Evolutionary conservation across 2,888 invertebrate species (phyloP), one percentile per base, ranked within the genome.

Genomic region (Heteromyza rotundicornis): DNA sequence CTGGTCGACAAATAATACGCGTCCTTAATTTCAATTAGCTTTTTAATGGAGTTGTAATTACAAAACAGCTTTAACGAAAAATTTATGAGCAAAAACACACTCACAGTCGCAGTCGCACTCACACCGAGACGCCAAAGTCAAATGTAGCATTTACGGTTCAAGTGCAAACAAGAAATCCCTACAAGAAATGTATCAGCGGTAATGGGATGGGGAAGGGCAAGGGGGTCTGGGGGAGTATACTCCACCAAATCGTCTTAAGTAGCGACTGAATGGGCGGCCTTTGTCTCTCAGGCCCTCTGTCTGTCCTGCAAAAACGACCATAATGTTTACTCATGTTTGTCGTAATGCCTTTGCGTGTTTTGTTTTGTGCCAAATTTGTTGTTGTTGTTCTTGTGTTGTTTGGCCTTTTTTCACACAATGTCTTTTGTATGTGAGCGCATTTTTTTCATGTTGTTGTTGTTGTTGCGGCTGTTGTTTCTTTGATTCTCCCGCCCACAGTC

Each of bases 11-110:
- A 47, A 17, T 47, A 47, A 47, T 47, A 47, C 17, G 14, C 17
- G 7, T 47, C 47, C 47, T 47, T 47, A 3, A 47, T 47, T 47
- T 47, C 47, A 47, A 47, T 47, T 47, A 12, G 20, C 47, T 22
- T 64, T 64, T 65, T 66, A 68, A 68, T 68, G 66, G 66, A 64
- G 62, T 57, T 61, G 64, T 68, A 68, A 68, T 68, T 68, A 66
- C 66, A 63, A 68, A 68, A 63, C 61, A 64, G 63, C 63, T 64
- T 64, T 36, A 40, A 52, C 22, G 44, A 16, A 53, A 57, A 58
- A 64, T 61, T 60, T 62, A 66, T 63, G 59, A 51, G 51, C 47
- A 57, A 49, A 49, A 19, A 3, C 49, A 49, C 17, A 16, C 3
- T 3, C 47, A 17, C 17, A 19, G 5, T 5, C 47, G 14, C 47